These are phyloP conservation scores for Phenganax marumi DNA, from an alignment of 92 coral and sea anemone species.

Conservation along the genomic window DNA sequence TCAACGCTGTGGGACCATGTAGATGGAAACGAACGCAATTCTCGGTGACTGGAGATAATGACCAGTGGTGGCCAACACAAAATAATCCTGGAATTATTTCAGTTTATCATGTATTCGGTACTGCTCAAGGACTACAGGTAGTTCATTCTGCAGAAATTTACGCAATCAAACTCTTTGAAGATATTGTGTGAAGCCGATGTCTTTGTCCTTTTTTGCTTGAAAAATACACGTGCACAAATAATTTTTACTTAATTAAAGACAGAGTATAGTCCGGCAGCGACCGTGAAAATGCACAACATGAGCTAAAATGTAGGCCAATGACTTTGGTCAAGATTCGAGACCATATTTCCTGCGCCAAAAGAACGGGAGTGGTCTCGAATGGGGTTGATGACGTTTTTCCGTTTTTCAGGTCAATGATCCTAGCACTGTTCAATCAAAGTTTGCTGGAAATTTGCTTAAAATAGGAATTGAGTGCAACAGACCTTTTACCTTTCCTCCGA, in stretches of 20 bases:
- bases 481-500: neutral
- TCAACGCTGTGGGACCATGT: neutral
- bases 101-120: neutral
- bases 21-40: neutral
- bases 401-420: constrained; percentile 9
- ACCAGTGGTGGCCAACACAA: neutral
- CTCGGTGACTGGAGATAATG: neutral
- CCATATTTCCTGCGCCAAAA: too few relatives aligned
- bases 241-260: too few relatives aligned
- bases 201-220: too few relatives aligned
- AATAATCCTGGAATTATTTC: constrained; percentile 6
- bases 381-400: neutral
- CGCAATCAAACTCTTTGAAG: neutral
- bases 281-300: too few relatives aligned
- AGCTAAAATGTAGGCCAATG: too few relatives aligned
- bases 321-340: too few relatives aligned
- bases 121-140: neutral
- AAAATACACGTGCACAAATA: too few relatives aligned
- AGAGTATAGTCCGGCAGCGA: too few relatives aligned
- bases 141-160: neutral
- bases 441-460: constrained; percentile 8
- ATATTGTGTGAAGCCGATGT: too few relatives aligned
- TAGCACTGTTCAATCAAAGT: constrained; percentile 6
- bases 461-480: neutral
- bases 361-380: too few relatives aligned